Percentiles rank a stretch among this genome's conserved stretches.
Evolutionary conservation across 2,797 vertebrate genomes (phyloP).

Genomic region (Columba guinea): DNA sequence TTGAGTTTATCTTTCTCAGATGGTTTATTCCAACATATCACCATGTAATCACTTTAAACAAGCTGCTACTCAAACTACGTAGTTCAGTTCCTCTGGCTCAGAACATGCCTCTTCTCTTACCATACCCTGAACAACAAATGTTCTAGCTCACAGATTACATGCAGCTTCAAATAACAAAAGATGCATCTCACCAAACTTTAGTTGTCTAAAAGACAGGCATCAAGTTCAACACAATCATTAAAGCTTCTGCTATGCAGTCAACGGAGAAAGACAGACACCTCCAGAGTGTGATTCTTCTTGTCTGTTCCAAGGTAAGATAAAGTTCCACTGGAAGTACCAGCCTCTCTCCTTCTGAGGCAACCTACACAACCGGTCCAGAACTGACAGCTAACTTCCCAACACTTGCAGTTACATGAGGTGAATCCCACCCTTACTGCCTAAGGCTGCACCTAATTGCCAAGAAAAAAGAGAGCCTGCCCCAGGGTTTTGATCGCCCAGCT

Average conservation of each 20-base stretch:
- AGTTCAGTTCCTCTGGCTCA: neutral
- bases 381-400: neutral
- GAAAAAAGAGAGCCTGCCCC: neutral
- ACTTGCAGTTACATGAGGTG: neutral
- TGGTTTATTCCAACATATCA: neutral
- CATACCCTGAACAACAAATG: neutral
- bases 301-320: neutral
- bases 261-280: neutral
- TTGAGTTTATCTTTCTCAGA: neutral
- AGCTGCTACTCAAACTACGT: neutral
- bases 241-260: neutral
- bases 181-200: neutral
- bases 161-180: neutral
- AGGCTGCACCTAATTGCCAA: neutral
- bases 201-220: neutral
- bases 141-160: neutral
- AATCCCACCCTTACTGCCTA: neutral
- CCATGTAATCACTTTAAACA: neutral
- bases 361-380: neutral
- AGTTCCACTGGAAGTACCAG: neutral
- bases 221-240: neutral
- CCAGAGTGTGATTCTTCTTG: neutral
- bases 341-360: neutral
- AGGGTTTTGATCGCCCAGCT: neutral
- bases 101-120: neutral